Evolutionary conservation across 2,797 vertebrate species (phyloP).

Genomic region (Sparidentex hasta): DNA sequence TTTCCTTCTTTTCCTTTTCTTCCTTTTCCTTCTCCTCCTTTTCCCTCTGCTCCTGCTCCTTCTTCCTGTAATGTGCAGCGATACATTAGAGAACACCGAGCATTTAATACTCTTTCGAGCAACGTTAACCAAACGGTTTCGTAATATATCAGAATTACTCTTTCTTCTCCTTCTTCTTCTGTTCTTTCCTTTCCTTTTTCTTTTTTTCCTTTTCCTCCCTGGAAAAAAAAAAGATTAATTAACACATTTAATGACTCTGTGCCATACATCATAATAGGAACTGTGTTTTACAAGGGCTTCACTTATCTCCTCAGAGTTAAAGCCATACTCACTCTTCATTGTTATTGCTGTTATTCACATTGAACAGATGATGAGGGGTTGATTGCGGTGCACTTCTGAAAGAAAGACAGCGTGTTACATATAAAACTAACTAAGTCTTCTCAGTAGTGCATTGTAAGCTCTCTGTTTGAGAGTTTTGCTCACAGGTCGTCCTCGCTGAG

Average conservation of each 20-base stretch:
- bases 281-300: neutral
- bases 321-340: constrained; percentile 82
- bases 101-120: neutral
- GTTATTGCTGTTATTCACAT: constrained; percentile 94
- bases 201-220: constrained; percentile 68
- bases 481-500: constrained; percentile 74
- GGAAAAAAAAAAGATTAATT: constrained; percentile 32
- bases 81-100: constrained; percentile 2
- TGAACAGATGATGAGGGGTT: constrained; percentile 74
- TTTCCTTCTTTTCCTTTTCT: constrained; percentile 76
- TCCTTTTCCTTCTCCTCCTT: constrained; percentile 63
- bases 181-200: constrained; percentile 50
- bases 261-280: constrained; percentile 10
- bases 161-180: constrained; percentile 62
- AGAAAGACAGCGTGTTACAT: constrained; percentile 48
- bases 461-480: constrained; percentile 35
- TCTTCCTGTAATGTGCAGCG: constrained; percentile 57
- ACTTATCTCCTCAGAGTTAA: constrained; percentile 6
- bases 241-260: constrained; percentile 2
- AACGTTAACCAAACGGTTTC: neutral
- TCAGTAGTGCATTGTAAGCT: constrained; percentile 2
- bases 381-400: constrained; percentile 78
- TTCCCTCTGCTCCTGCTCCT: constrained; percentile 62
- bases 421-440: constrained; percentile 15
- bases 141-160: constrained; percentile 45